Evolutionary conservation across 2,888 invertebrate species (phyloP).

Genomic region (Sinodicranocentrus sp.): DNA sequence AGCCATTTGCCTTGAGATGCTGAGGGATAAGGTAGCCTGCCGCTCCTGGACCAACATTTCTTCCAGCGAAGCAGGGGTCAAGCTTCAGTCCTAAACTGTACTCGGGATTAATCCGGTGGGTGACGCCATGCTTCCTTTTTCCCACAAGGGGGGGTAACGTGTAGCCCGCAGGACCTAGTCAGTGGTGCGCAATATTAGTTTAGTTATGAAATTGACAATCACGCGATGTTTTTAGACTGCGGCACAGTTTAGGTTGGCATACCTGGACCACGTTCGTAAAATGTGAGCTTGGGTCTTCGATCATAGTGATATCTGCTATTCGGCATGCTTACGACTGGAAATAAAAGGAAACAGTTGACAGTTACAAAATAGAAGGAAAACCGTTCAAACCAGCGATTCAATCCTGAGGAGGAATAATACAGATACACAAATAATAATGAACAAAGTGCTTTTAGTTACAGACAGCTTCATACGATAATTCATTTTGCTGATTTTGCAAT

Average conservation of each 20-base stretch:
- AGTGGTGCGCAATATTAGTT: constrained; percentile 10
- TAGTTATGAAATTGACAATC: neutral
- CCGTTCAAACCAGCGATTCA: too few relatives aligned
- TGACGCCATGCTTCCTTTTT: constrained; percentile 44
- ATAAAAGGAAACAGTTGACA: too few relatives aligned
- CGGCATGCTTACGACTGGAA: constrained; percentile 23
- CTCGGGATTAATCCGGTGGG: constrained; percentile 71
- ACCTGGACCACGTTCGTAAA: constrained; percentile 70
- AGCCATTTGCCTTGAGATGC: constrained; percentile 64
- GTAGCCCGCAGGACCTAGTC: constrained; percentile 53
- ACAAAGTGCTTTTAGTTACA: too few relatives aligned
- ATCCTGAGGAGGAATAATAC: too few relatives aligned
- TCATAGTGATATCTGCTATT: constrained; percentile 50
- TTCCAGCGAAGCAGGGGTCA: constrained; percentile 16
- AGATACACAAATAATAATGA: too few relatives aligned
- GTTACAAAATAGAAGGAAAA: too few relatives aligned
- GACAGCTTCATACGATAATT: too few relatives aligned
- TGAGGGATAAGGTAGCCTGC: constrained; percentile 50
- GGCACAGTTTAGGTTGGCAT: neutral
- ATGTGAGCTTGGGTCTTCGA: constrained; percentile 48
- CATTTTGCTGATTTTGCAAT: too few relatives aligned
- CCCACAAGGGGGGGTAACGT: constrained; percentile 61
- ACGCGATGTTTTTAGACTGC: too few relatives aligned
- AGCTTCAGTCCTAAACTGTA: constrained; percentile 66
- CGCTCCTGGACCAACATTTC: constrained; percentile 56